Base-by-base conservation (phyloP, 2,113 vertebrate species). In the Lycocorax pyrrhopterus region DNA sequence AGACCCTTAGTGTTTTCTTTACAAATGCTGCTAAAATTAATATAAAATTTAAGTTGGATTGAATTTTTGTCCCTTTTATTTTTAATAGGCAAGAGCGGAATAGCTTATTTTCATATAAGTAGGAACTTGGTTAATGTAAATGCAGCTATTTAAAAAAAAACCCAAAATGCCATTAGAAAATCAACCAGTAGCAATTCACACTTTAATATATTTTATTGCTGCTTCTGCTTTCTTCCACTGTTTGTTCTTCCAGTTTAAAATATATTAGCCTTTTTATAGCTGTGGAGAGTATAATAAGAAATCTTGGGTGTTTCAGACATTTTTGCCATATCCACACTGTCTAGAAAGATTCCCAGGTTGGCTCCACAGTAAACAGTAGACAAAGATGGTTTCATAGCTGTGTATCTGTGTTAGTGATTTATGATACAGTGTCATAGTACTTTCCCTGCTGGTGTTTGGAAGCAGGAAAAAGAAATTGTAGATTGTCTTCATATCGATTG, bases 381-480 rank as follows among this genome's bases (percentile, higher is more conserved):
- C 56, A 78, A 81, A 96, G 88, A 92, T 73, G 76, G 7, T 73
- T 91, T 96, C 95, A 85, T 77, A 64, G 72, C 78, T 78, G 19
- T 13, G 4, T 80, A 75, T 91, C 88, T 87, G 6, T 29, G 89
- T 72, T 64, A 49, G 32, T 96, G 78, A 91, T 93, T 95, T 94
- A 84, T 74, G 90, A 53, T 83, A 59, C 35, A 26, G 78, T 90
- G 83, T 90, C 78, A 68, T 20, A 75, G 47, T 58, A 69, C 82
- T 94, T 95, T 96, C 83, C 68, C 44, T 51, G 81, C 72, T 82
- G 49, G 44, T 56, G 41, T 85, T 77, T 41, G 62, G 67, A 93
- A 63, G 59, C 90, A 87, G 94, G 95, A 67, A 79, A 81, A 79
- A 90, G 84, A 92, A 94, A 63, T 60, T 93, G 37, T 90, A 84